A percentile compares a stretch with the other conserved stretches of the same genome.
Conservation (phyloP, 2,888 invertebrate genomes). For the Ferdinandea cuprea region DNA sequence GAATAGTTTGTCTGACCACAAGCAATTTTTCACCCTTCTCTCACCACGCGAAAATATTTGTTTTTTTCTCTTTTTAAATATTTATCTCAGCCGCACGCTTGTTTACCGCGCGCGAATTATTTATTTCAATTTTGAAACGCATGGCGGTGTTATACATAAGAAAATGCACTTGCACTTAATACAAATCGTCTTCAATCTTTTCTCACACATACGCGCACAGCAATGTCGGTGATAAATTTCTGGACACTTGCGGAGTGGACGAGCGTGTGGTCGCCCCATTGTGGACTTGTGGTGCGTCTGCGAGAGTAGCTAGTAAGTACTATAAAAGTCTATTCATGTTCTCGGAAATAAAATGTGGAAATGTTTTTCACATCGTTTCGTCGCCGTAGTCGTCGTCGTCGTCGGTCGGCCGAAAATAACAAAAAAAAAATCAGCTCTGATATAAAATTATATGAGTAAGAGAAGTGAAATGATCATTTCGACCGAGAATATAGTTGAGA, state of each 20-base stretch:
- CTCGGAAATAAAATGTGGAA: conserved; percentile 56
- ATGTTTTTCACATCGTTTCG: conserved; percentile 36
- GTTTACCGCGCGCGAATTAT: conserved; percentile 17
- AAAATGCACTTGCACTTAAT: conserved; percentile 52
- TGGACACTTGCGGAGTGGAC: not conserved
- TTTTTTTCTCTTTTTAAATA: conserved; percentile 11
- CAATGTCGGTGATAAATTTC: not conserved
- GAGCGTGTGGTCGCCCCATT: conserved; percentile 4
- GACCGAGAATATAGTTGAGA: not conserved
- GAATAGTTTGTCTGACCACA: not conserved
- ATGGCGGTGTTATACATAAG: conserved; percentile 13
- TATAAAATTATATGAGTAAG: conserved; percentile 48
- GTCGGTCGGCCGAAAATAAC: conserved; percentile 37
- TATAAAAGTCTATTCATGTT: conserved; percentile 56
- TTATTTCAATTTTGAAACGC: conserved; percentile 22
- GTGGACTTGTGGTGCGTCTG: conserved; percentile 19
- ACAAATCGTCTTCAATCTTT: conserved; percentile 30
- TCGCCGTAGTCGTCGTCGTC: conserved; percentile 10
- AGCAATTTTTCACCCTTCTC: not conserved
- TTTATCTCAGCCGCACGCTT: conserved; percentile 20
- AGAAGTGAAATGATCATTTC: conserved; percentile 36
- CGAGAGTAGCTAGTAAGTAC: conserved; percentile 11
- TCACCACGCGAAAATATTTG: not conserved
- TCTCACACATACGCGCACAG: conserved; percentile 3
- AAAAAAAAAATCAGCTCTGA: too few relatives aligned